phyloP scores from a whole-genome alignment of 2,888 invertebrate genomes.

The Erpobdella octoculata region DNA sequence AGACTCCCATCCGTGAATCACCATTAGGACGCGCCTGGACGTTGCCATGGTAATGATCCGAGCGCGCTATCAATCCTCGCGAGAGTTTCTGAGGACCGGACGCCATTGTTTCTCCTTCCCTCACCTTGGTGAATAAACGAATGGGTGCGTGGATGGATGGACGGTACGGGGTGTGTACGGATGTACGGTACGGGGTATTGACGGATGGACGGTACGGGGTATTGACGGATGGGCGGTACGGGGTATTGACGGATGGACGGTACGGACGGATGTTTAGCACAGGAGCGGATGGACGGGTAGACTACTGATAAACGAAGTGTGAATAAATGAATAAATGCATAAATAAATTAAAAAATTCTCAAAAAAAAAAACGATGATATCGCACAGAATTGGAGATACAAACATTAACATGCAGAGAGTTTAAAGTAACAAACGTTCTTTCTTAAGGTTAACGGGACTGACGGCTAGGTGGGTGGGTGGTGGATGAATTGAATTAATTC shows the following conservation, averaged over 20 bases:
- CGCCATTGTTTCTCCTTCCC: slow-evolving; percentile 8
- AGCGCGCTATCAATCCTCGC: slow-evolving; percentile 2
- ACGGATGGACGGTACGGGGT: not conserved
- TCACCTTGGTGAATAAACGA: not conserved
- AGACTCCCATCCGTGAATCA: not conserved
- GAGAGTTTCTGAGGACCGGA: not conserved
- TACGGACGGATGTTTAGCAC: too few relatives aligned
- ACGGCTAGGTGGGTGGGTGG: too few relatives aligned
- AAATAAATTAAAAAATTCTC: too few relatives aligned
- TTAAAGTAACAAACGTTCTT: too few relatives aligned
- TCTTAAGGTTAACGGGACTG: too few relatives aligned
- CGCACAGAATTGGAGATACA: too few relatives aligned
- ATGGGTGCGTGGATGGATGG: not conserved
- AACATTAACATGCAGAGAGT: too few relatives aligned
- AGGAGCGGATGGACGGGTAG: too few relatives aligned
- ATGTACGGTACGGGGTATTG: not conserved
- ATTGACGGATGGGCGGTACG: not conserved
- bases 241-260: not conserved
- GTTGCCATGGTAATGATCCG: slow-evolving; percentile 3
- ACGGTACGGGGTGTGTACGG: not conserved
- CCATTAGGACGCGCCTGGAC: slow-evolving; percentile 6
- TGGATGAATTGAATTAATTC: too few relatives aligned
- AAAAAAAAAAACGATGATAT: too few relatives aligned
- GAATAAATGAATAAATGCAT: too few relatives aligned
- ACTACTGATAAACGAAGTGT: too few relatives aligned